Conservation (phyloP, 2,888 invertebrate genomes). For the Actias luna region DNA sequence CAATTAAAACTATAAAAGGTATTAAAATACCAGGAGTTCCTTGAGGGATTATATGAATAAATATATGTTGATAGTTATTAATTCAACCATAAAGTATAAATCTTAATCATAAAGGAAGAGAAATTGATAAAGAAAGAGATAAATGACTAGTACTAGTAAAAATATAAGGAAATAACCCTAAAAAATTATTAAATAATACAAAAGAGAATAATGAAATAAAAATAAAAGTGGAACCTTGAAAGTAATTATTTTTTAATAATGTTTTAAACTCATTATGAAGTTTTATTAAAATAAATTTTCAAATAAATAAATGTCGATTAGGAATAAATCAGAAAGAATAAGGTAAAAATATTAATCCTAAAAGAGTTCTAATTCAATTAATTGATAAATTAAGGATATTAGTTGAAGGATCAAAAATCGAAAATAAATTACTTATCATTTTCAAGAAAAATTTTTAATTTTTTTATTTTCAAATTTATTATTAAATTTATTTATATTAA, state of each 20-base stretch:
- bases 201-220: constrained; percentile 82
- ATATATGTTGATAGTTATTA: constrained; percentile 83
- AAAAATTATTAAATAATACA: constrained; percentile 85
- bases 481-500: constrained; percentile 36
- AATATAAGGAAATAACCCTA: constrained; percentile 87
- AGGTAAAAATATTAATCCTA: constrained; percentile 77
- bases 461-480: constrained; percentile 37
- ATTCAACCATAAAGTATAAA: constrained; percentile 85
- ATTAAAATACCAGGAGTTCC: constrained; percentile 84
- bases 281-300: constrained; percentile 70
- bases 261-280: constrained; percentile 82
- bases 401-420: constrained; percentile 84
- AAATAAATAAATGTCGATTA: constrained; percentile 73
- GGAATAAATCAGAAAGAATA: constrained; percentile 79
- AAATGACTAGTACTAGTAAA: constrained; percentile 86
- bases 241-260: constrained; percentile 66
- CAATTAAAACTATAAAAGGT: constrained; percentile 88
- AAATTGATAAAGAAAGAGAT: constrained; percentile 80
- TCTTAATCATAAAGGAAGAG: constrained; percentile 83
- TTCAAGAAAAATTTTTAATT: constrained; percentile 67
- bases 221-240: constrained; percentile 77
- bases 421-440: constrained; percentile 87
- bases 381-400: constrained; percentile 74
- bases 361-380: constrained; percentile 83
- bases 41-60: constrained; percentile 85